These are phyloP conservation scores for Cebidichthys violaceus DNA, from an alignment of 2,113 vertebrate species.

Conservation along the genomic window DNA sequence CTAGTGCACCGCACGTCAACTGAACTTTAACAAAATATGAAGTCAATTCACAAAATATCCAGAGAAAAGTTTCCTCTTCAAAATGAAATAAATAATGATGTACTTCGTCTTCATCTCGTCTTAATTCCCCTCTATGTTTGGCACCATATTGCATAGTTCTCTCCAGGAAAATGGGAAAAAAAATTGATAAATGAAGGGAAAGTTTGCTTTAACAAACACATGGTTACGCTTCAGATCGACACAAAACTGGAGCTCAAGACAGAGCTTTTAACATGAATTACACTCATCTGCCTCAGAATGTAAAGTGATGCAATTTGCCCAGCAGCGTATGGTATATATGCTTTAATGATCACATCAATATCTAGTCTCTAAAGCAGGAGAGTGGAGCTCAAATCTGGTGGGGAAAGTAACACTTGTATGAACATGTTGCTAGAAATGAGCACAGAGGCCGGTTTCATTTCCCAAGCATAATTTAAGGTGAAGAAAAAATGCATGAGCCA, in stretches of 20 bases:
- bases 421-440: conserved; percentile 11
- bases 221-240: background rate
- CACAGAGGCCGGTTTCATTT: background rate
- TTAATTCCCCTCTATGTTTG: background rate
- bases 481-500: conserved; percentile 2
- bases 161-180: background rate
- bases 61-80: background rate
- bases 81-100: background rate
- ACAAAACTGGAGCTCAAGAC: background rate
- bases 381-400: background rate
- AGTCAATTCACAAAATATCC: background rate
- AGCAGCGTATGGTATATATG: background rate
- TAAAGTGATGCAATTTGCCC: conserved; percentile 23
- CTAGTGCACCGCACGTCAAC: background rate
- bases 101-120: no score
- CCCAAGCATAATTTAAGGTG: conserved; percentile 11
- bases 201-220: background rate
- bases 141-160: background rate
- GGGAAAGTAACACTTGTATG: background rate
- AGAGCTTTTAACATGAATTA: conserved; percentile 33
- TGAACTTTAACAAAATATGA: background rate
- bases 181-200: background rate
- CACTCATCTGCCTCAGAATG: conserved; percentile 26
- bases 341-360: conserved; percentile 28
- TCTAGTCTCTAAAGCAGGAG: background rate